phyloP scores from a whole-genome alignment of 2,797 vertebrate genomes.

The Sebastiscus tertius region DNA sequence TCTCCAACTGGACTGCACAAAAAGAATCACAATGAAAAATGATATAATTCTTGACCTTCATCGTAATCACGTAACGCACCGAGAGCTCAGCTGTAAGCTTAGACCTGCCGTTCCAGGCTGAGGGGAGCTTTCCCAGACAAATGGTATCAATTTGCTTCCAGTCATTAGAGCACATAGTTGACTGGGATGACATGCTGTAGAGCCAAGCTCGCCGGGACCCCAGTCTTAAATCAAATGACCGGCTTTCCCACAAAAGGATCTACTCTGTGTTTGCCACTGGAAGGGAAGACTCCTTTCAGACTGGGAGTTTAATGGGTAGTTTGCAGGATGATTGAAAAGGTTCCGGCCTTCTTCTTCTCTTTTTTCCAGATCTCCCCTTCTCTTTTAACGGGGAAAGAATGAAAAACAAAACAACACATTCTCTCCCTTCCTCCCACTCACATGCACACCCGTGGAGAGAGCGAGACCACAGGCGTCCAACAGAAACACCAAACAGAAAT shows the following conservation, averaged over 20 bases:
- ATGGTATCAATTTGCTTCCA: conserved; percentile 60
- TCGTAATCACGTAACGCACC: conserved; percentile 45
- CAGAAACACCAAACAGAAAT: conserved; percentile 83
- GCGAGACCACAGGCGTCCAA: conserved; percentile 71
- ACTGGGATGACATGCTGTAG: conserved; percentile 48
- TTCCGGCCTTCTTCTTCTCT: conserved; percentile 26
- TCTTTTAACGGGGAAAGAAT: conserved; percentile 62
- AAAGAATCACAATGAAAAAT: conserved; percentile 53
- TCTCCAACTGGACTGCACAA: conserved; percentile 38
- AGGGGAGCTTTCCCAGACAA: conserved; percentile 41
- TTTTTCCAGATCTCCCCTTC: background rate
- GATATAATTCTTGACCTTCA: conserved; percentile 48
- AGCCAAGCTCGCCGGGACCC: conserved; percentile 16
- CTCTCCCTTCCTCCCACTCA: conserved; percentile 51
- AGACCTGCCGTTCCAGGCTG: conserved; percentile 27
- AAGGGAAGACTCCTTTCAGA: conserved; percentile 27
- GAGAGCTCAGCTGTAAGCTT: conserved; percentile 41
- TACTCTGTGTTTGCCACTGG: background rate
- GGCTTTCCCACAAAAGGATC: conserved; percentile 28
- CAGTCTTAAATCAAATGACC: conserved; percentile 43
- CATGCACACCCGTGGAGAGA: conserved; percentile 60
- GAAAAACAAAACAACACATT: conserved; percentile 78
- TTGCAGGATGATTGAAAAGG: conserved; percentile 48
- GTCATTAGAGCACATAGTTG: conserved; percentile 48
- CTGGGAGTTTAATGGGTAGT: conserved; percentile 41